These are phyloP conservation scores for Conger conger DNA, from an alignment of 2,113 vertebrate species.

Conservation along the genomic window DNA sequence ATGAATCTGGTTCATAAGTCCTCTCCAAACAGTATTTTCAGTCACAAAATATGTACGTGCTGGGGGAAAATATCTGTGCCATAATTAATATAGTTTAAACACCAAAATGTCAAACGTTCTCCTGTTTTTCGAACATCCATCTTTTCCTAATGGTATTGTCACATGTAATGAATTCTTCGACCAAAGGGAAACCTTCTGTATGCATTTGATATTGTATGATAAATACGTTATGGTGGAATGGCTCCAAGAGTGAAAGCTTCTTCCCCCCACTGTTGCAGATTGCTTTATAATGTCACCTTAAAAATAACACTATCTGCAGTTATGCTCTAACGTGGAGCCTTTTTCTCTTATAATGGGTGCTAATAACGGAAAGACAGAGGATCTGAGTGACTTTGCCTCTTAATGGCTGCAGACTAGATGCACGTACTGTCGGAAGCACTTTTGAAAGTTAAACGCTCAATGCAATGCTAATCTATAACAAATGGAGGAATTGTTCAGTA, in stretches of 20 bases:
- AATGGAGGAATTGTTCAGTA: background rate
- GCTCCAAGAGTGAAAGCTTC: slow-evolving; percentile 10
- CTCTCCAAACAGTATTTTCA: slow-evolving; percentile 68
- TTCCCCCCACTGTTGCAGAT: background rate
- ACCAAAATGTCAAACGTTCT: slow-evolving; percentile 59
- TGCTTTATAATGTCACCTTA: slow-evolving; percentile 17
- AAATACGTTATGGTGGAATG: slow-evolving; percentile 51
- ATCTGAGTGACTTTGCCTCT: background rate
- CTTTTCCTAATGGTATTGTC: slow-evolving; percentile 46
- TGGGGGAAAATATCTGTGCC: slow-evolving; percentile 47
- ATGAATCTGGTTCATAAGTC: slow-evolving; percentile 59
- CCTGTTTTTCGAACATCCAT: slow-evolving; percentile 54
- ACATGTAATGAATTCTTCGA: slow-evolving; percentile 47
- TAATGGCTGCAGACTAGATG: slow-evolving; percentile 6
- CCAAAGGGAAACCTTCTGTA: slow-evolving; percentile 43
- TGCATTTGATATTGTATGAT: slow-evolving; percentile 44
- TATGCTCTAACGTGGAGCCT: background rate
- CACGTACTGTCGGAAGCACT: background rate
- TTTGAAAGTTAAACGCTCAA: slow-evolving; percentile 6
- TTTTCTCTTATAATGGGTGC: slow-evolving; percentile 2
- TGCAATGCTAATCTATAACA: background rate
- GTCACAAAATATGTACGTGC: slow-evolving; percentile 70
- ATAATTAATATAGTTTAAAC: slow-evolving; percentile 69
- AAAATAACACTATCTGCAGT: slow-evolving; percentile 14
- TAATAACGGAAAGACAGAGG: background rate